These are phyloP conservation scores for Theretra japonica DNA, from an alignment of 2,888 invertebrate genomes.

Conservation along the genomic window DNA sequence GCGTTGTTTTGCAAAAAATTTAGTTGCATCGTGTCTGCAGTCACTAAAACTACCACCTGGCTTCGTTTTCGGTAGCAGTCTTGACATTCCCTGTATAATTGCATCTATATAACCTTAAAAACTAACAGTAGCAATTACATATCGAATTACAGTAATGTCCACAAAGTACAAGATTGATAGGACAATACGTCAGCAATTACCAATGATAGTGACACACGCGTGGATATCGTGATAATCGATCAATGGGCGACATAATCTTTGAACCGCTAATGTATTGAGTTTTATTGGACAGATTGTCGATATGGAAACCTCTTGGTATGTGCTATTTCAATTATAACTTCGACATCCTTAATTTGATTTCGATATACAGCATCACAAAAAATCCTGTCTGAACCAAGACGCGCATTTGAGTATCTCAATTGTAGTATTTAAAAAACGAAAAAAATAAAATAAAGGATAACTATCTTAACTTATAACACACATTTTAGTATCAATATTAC, in stretches of 20 bases:
- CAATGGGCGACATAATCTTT: slow-evolving; percentile 18
- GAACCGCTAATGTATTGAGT: slow-evolving; percentile 17
- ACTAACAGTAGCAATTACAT: slow-evolving; percentile 6
- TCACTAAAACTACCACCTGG: no score
- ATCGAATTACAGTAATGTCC: slow-evolving; percentile 7
- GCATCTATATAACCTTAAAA: background rate
- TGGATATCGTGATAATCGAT: slow-evolving; percentile 7
- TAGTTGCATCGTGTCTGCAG: no score
- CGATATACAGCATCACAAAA: no score
- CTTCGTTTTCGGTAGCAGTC: no score
- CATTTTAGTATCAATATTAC: no score
- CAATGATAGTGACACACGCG: slow-evolving; percentile 1
- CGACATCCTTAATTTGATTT: background rate
- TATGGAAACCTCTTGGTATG: background rate
- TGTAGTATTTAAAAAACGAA: no score
- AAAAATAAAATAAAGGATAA: no score
- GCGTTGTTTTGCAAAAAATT: no score
- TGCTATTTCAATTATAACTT: background rate
- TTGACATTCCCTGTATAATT: no score
- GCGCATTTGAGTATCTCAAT: no score
- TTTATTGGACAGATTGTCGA: slow-evolving; percentile 4
- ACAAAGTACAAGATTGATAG: slow-evolving; percentile 17
- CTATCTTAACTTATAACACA: no score
- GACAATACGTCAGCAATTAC: slow-evolving; percentile 18
- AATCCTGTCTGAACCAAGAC: no score